Evolutionary conservation across 2,113 vertebrate genomes (phyloP).

Genomic region (Salminus brasiliensis): DNA sequence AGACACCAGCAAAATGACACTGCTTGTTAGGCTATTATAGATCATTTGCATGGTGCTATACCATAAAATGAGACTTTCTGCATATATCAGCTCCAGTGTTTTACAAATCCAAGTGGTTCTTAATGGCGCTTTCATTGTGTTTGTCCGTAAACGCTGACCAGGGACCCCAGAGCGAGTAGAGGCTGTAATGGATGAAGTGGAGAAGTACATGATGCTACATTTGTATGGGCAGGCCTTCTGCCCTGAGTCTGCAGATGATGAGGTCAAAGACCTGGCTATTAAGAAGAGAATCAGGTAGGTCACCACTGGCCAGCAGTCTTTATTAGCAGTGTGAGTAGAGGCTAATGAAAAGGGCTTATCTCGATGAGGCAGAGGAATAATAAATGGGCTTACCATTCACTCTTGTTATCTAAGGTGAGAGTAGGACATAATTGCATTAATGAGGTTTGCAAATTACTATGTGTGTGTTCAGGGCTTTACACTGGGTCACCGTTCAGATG

Average conservation of each 20-base stretch:
- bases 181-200: slow-evolving; percentile 92
- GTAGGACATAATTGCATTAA: too few species aligned
- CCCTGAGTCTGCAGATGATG: slow-evolving; percentile 93
- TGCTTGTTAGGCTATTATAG: too few species aligned
- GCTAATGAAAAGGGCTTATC: not conserved
- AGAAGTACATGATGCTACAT: slow-evolving; percentile 93
- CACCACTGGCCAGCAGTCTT: not conserved
- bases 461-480: slow-evolving; percentile 88
- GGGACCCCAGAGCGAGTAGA: slow-evolving; percentile 88
- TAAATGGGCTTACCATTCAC: too few species aligned
- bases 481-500: slow-evolving; percentile 97
- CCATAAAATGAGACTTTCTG: not conserved
- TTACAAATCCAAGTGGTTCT: not conserved
- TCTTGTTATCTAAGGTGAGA: too few species aligned
- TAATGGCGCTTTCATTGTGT: not conserved
- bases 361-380: too few species aligned
- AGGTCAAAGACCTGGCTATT: slow-evolving; percentile 92
- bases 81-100: not conserved
- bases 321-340: too few species aligned
- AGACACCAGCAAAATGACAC: too few species aligned
- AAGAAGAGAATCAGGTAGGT: slow-evolving; percentile 92
- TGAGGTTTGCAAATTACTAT: too few species aligned
- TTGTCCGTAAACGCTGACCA: slow-evolving; percentile 54
- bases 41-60: too few species aligned
- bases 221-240: slow-evolving; percentile 95